These are phyloP conservation scores for Acholoe squamosa DNA, from an alignment of 2,888 invertebrate species.

Conservation along the genomic window DNA sequence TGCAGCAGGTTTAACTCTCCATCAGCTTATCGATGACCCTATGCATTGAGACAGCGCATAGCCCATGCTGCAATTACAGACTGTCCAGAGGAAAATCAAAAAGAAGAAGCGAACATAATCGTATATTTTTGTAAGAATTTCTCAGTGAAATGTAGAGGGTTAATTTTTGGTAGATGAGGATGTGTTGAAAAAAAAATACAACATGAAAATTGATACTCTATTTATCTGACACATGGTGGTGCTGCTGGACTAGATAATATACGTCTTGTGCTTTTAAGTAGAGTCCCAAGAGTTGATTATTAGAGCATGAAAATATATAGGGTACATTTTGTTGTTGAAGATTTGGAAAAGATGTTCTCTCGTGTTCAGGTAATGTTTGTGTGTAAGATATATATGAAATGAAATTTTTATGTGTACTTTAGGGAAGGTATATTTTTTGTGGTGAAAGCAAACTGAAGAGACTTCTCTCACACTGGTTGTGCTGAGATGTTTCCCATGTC, in stretches of 20 bases:
- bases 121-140: conserved; percentile 1
- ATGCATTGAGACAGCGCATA: neutral
- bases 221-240: conserved; percentile 38
- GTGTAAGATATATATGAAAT: neutral
- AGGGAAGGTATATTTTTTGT: neutral
- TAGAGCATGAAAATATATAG: neutral
- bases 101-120: neutral
- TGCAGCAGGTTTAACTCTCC: neutral
- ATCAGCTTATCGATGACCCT: conserved; percentile 19
- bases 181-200: neutral
- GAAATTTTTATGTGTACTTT: conserved; percentile 10
- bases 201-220: conserved; percentile 1
- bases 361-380: conserved; percentile 32
- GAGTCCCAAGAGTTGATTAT: neutral
- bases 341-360: neutral
- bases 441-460: neutral
- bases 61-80: neutral
- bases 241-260: conserved; percentile 44
- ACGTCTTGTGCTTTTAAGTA: conserved; percentile 26
- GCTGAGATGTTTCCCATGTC: neutral
- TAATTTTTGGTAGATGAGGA: conserved; percentile 35
- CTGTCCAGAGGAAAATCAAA: conserved; percentile 33
- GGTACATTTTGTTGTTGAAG: neutral
- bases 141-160: neutral
- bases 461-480: neutral